Percentiles rank a stretch among this genome's conserved stretches.
These are phyloP conservation scores for Brotula barbata DNA, from an alignment of 2,797 vertebrate species.

Conservation along the genomic window DNA sequence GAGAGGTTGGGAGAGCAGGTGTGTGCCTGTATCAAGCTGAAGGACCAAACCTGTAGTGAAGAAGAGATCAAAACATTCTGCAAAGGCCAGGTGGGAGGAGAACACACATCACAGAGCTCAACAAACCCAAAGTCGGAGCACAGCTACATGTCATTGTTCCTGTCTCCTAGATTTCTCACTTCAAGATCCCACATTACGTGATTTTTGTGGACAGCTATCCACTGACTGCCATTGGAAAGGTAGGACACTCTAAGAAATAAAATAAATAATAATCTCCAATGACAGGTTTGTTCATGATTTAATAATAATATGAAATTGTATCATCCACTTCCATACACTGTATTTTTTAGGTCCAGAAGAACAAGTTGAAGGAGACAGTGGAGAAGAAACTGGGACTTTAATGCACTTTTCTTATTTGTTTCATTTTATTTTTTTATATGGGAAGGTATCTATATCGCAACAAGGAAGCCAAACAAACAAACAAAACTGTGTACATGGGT, in stretches of 20 bases:
- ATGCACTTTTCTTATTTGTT: too few species aligned
- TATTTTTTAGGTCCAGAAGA: conserved; percentile 93
- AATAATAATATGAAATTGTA: neutral
- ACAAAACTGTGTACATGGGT: too few species aligned
- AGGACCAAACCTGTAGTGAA: conserved; percentile 67
- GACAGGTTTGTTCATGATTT: neutral
- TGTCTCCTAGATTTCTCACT: conserved; percentile 87
- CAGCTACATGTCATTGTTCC: neutral
- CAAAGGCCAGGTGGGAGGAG: conserved; percentile 84
- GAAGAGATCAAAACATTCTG: conserved; percentile 87
- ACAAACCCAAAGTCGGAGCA: neutral
- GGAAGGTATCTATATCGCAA: too few species aligned
- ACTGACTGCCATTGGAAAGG: conserved; percentile 86
- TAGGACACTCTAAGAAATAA: conserved; percentile 41
- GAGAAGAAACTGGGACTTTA: conserved; percentile 77
- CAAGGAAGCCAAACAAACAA: too few species aligned
- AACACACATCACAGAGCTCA: neutral
- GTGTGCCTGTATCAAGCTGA: conserved; percentile 85
- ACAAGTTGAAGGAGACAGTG: conserved; percentile 79
- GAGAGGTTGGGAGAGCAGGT: conserved; percentile 87
- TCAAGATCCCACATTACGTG: conserved; percentile 88
- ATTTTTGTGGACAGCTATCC: conserved; percentile 85
- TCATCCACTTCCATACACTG: too few species aligned
- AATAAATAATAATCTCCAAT: neutral
- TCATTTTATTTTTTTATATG: too few species aligned